These are phyloP conservation scores for Probosciger aterrimus DNA, from an alignment of 2,113 vertebrate species.

Conservation along the genomic window DNA sequence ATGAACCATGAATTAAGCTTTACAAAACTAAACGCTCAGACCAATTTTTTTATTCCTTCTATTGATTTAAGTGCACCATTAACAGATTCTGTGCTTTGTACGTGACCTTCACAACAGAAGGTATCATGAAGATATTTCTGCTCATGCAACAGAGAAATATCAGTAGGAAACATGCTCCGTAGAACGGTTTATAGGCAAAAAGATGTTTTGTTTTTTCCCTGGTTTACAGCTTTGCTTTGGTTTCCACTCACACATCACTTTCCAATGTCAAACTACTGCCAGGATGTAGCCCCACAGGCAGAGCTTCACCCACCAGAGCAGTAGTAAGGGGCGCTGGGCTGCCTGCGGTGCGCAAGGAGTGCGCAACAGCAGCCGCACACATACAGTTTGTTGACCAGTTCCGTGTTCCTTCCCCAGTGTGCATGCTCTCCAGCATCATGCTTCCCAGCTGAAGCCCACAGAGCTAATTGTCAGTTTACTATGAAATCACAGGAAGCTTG, in stretches of 20 bases:
- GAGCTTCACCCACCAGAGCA: neutral
- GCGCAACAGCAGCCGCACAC: neutral
- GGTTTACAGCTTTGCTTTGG: neutral
- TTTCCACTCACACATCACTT: neutral
- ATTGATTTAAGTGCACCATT: neutral
- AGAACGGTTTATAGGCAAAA: neutral
- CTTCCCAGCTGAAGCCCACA: slow-evolving; percentile 12
- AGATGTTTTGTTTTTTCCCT: neutral
- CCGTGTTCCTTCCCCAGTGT: neutral
- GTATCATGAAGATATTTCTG: slow-evolving; percentile 40
- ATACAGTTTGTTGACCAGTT: neutral
- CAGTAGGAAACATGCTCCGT: slow-evolving; percentile 15
- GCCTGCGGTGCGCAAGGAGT: slow-evolving; percentile 24
- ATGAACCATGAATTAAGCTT: neutral
- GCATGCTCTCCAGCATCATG: neutral
- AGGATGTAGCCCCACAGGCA: neutral
- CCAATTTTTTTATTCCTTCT: neutral
- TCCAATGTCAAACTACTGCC: neutral
- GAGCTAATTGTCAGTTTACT: neutral
- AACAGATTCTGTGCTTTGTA: neutral
- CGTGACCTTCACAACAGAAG: neutral
- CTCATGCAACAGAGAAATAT: slow-evolving; percentile 63
- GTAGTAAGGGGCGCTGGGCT: neutral
- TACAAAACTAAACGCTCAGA: neutral
- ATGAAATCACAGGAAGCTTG: neutral